Evolutionary conservation across 2,113 vertebrate species (phyloP).

Genomic region (Chionodraco myersi): DNA sequence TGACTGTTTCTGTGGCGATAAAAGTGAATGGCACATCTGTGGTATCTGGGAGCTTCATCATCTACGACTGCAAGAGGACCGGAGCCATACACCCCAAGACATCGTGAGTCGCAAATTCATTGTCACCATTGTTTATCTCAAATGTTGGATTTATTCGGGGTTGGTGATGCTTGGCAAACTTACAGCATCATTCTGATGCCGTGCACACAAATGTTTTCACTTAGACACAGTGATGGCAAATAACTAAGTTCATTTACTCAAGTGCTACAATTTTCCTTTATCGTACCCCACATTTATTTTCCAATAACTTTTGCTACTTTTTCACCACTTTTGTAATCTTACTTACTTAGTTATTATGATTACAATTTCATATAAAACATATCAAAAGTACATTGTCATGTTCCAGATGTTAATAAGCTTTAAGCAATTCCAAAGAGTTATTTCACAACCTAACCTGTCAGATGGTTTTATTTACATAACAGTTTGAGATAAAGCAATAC

Average conservation of each 20-base stretch:
- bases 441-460: background rate
- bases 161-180: conserved; percentile 1
- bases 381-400: background rate
- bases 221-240: background rate
- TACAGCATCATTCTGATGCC: background rate
- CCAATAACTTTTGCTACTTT: background rate
- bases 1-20: conserved; percentile 87
- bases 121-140: conserved; percentile 22
- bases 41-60: conserved; percentile 90
- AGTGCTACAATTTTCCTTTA: background rate
- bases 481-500: background rate
- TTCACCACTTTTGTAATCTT: background rate
- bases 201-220: background rate
- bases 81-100: conserved; percentile 87
- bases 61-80: conserved; percentile 92
- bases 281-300: background rate
- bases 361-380: background rate
- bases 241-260: background rate
- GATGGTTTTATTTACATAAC: background rate
- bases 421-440: background rate
- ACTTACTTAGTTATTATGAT: background rate
- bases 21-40: conserved; percentile 89
- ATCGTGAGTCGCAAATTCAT: conserved; percentile 86
- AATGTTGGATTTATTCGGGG: conserved; percentile 35
- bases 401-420: background rate